These are phyloP conservation scores for Carduelis carduelis DNA, from an alignment of 2,797 vertebrate genomes.

Conservation along the genomic window DNA sequence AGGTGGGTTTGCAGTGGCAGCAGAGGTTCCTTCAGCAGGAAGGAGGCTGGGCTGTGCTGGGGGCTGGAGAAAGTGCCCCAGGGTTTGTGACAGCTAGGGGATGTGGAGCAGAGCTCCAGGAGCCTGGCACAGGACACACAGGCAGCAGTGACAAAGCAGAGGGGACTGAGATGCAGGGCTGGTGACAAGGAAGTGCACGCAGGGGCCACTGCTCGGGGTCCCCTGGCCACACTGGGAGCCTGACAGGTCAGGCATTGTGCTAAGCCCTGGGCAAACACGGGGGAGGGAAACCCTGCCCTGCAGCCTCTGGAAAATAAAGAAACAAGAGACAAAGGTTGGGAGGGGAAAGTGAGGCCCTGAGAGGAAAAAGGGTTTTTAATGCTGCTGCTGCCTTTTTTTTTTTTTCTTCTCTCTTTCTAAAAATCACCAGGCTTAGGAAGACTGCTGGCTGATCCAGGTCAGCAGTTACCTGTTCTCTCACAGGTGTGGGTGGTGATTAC, in stretches of 20 bases:
- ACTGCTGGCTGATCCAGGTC: neutral
- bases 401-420: neutral
- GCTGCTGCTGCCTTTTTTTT: neutral
- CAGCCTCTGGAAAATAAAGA: slow-evolving; percentile 40
- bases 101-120: neutral
- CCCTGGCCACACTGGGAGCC: neutral
- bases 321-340: slow-evolving; percentile 58
- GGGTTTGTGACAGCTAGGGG: neutral
- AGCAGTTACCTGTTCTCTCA: neutral
- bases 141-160: neutral
- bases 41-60: neutral
- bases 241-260: slow-evolving; percentile 53
- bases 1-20: too few species aligned
- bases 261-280: slow-evolving; percentile 26
- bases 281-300: slow-evolving; percentile 63
- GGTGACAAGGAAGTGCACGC: neutral
- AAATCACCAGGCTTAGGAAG: neutral
- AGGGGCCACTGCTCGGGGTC: neutral
- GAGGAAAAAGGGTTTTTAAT: slow-evolving; percentile 21
- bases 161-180: neutral
- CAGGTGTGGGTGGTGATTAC: neutral
- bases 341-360: slow-evolving; percentile 50
- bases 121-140: neutral
- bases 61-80: neutral
- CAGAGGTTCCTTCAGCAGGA: too few species aligned